Evolutionary conservation across 2,797 vertebrate species (phyloP), one percentile per base, ranked within the genome.

Genomic region (Notamacropus eugenii): DNA sequence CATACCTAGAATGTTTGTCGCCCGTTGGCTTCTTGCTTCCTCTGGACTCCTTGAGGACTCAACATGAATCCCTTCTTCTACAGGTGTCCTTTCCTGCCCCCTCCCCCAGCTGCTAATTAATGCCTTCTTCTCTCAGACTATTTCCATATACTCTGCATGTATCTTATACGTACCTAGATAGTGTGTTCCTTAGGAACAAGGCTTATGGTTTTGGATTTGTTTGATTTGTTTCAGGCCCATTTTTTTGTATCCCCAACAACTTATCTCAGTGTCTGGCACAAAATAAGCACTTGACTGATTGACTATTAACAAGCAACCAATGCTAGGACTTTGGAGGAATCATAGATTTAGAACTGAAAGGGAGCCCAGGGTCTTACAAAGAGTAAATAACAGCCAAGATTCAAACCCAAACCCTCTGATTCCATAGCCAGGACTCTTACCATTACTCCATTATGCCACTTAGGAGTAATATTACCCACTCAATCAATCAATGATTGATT

Each of bases 391-490:
- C 55, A 87, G 52, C 28, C 40, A 93, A 34, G 90, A 55, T 50
- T 87, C 94, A 34, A 10, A 16, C n/a, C 62, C 82, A 50, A 93
- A 52, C 22, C 52, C 54, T 52, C 0, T 0, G 24, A 59, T 27
- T 0, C n/a, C 22, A 10, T 6, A 0, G 0, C 92, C 12, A 1
- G 40, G 27, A 14, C 16, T 67, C 90, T 11, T 58, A 58, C 55
- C 14, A n/a, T n/a, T 67, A 14, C 0, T 19, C 34, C 34, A 67
- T 5, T 34, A 67, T 6, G 5, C 14, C 4, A 1, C 34, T n/a
- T 67, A 67, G 34, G 62, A 67, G 14, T 16, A 67, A 67, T 67
- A 67, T n/a, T 16, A 59, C 13, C 34, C 34, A 59, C 13, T 14
- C 34, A 67, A n/a, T n/a, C 13, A 67, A 67, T 67, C 62, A 67